phyloP scores from a whole-genome alignment of 1,140 invertebrate species.

The Charaxes varanes region DNA sequence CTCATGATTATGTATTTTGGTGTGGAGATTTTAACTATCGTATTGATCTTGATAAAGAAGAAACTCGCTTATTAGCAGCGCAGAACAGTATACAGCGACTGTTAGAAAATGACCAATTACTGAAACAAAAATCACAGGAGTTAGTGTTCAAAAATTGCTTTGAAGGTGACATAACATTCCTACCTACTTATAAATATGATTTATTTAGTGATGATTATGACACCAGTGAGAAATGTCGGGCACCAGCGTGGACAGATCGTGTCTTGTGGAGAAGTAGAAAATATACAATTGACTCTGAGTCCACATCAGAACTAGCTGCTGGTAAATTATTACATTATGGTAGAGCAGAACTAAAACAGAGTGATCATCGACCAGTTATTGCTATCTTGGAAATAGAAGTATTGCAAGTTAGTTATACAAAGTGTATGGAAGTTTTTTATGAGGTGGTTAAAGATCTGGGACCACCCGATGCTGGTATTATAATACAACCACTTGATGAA shows the following conservation, averaged over 20 bases:
- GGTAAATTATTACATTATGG: constrained; percentile 94
- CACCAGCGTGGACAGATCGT: constrained; percentile 98
- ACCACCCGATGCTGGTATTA: constrained; percentile 96
- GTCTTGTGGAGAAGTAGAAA: constrained; percentile 92
- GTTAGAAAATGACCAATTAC: constrained; percentile 92
- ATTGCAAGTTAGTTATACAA: constrained; percentile 83
- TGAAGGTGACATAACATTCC: constrained; percentile 94
- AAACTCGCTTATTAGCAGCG: constrained; percentile 90
- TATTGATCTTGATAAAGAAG: constrained; percentile 96
- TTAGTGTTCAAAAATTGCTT: constrained; percentile 96
- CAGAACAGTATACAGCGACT: constrained; percentile 86
- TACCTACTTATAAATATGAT: constrained; percentile 99
- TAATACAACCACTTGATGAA: constrained; percentile 79
- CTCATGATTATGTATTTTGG: constrained; percentile 99
- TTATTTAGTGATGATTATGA: constrained; percentile 99
- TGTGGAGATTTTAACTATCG: constrained; percentile 99
- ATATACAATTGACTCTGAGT: constrained; percentile 80
- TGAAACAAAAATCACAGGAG: constrained; percentile 84
- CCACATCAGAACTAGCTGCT: constrained; percentile 78
- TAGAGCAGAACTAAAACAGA: constrained; percentile 95
- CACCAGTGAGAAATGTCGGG: constrained; percentile 97
- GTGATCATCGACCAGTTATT: constrained; percentile 97
- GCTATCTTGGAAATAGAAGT: constrained; percentile 93
- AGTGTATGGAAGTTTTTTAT: constrained; percentile 84
- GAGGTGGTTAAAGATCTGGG: constrained; percentile 91